Base-by-base conservation (phyloP, 2,888 invertebrate species). In the Leistus spinibarbis region DNA sequence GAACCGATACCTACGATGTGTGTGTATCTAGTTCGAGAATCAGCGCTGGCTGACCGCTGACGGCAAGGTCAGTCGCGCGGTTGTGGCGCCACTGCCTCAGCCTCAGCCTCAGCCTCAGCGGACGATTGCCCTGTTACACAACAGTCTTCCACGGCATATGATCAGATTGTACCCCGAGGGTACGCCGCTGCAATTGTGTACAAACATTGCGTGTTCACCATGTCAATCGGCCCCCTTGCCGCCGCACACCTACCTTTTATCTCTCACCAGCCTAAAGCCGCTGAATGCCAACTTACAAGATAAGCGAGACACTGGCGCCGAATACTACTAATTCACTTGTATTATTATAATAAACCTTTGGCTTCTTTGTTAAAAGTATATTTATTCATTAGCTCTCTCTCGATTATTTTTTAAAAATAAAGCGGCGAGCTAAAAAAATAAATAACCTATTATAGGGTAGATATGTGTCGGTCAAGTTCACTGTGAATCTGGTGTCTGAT, bases 51-150 rank as follows among this genome's bases (percentile, higher is more conserved):
- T 23, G 22, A 22, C 24, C 23, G 66, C 66, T 24, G 53, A 13
- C 53, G 66, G 66, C 66, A 66, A 66, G 66, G 66, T 66, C 66
- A 66, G 40, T 17, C 40, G 66, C 54, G 27, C 53, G 53, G 53
- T 24, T n/a, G 66, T 53, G 66, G 66, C 66, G 66, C 66, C 66
- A 66, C n/a, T n/a, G n/a, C n/a, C n/a, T n/a, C n/a, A n/a, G n/a
- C n/a, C n/a, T n/a, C n/a, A n/a, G n/a, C n/a, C n/a, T n/a, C n/a
- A n/a, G n/a, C n/a, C n/a, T n/a, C 4, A 23, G 17, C 27, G 66
- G 66, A 66, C 66, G 66, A 66, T 66, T 66, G 66, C 53, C 66
- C 66, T 66, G 66, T 66, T 66, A 66, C 66, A 66, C 66, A 66
- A 66, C 53, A 66, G 5, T 17, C 24, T 16, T 23, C 60, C 24